Conservation (phyloP, 2,113 vertebrate species). For the Dicaeum eximium region DNA sequence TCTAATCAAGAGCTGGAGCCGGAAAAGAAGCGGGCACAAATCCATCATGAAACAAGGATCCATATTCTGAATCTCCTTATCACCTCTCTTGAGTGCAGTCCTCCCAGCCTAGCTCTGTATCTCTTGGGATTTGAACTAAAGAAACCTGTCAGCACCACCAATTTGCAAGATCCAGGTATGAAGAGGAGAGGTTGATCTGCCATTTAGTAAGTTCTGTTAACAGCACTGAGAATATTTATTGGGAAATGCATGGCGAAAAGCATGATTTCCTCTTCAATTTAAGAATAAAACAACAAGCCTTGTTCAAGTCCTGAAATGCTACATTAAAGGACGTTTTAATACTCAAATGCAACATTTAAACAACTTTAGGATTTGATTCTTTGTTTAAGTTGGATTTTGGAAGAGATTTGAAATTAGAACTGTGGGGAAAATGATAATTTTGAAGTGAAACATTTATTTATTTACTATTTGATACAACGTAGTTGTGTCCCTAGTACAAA, state of each 20-base stretch:
- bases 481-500: background rate
- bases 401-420: background rate
- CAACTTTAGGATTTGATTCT: background rate
- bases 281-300: background rate
- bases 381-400: background rate
- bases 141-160: conserved; percentile 92
- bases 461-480: background rate
- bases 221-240: background rate
- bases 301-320: background rate
- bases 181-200: background rate
- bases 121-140: conserved; percentile 93
- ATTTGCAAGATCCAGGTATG: conserved; percentile 92
- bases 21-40: conserved; percentile 78
- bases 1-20: conserved; percentile 70
- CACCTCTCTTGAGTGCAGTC: conserved; percentile 89
- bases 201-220: background rate
- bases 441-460: background rate
- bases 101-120: conserved; percentile 90
- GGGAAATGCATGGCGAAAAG: background rate
- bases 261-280: background rate
- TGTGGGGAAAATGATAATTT: background rate
- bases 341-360: background rate
- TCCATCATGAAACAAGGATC: conserved; percentile 91
- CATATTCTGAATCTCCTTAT: conserved; percentile 97
- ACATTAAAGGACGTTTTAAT: background rate